Conservation (phyloP, 1,140 invertebrate species). For the Helicoverpa armigera region DNA sequence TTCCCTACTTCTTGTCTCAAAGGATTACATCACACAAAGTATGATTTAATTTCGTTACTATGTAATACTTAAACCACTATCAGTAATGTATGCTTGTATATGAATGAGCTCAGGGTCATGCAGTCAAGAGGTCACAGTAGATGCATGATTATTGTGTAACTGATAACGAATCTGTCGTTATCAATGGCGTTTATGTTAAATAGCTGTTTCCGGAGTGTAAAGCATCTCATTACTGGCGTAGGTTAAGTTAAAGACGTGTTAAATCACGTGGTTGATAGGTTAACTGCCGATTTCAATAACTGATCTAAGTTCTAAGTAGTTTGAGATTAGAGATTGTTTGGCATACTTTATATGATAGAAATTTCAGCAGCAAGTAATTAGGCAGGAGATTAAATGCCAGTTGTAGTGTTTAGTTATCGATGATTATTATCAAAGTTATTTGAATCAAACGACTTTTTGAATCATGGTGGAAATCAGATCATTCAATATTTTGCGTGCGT, state of each 20-base stretch:
- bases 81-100: constrained; percentile 11
- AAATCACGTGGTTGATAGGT: too few species aligned
- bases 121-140: constrained; percentile 21
- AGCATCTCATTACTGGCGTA: neutral
- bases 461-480: too few species aligned
- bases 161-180: constrained; percentile 11
- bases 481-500: too few species aligned
- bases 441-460: too few species aligned
- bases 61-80: neutral
- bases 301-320: too few species aligned
- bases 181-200: constrained; percentile 7
- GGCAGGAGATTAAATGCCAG: too few species aligned
- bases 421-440: too few species aligned
- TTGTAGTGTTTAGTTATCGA: too few species aligned
- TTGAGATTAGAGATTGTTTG: too few species aligned
- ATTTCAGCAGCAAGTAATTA: too few species aligned
- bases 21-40: constrained; percentile 6
- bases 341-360: too few species aligned
- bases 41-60: neutral
- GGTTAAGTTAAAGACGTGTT: neutral
- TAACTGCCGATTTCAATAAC: too few species aligned
- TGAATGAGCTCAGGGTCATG: constrained; percentile 29
- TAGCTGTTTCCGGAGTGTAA: neutral
- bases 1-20: neutral
- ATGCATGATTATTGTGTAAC: constrained; percentile 32